Base-by-base conservation (phyloP, 2,113 vertebrate genomes). In the Bungarus multicinctus region DNA sequence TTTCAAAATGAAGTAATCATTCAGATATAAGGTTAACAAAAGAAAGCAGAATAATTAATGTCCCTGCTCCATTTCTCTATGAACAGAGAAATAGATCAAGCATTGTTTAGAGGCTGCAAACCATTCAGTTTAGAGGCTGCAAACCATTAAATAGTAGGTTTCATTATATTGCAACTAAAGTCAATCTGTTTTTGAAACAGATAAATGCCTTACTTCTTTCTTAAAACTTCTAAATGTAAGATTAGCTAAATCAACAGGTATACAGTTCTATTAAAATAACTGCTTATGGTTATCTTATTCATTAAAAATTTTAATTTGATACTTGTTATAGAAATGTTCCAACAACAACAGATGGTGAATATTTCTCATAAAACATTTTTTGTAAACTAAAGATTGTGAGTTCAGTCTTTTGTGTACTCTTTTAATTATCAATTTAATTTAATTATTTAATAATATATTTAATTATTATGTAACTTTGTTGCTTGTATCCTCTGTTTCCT, bases 21-120 rank as follows among this genome's bases (percentile, higher is more conserved):
- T 93, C 91, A 39, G 4, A 91, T 92, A 4, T 23, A 92, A 94
- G 96, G 27, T 93, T 94, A 94, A 34, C 90, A 0, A 5, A 95
- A 95, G 91, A 12, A 90, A 91, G 39, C 52, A 90, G 3, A 53
- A 91, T 93, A 90, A 55, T 91, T 53, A 94, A 47, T 88, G 5
- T 8, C 92, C 45, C 53, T 30, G 12, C 95, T 87, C 94, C 6
- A 39, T 92, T 94, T 50, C 2, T 27, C 39, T 11, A 64, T 94
- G 88, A 95, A 93, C 91, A 90, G 90, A 86, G 90, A 93, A 47
- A 90, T 55, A 95, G 52, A 64, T 60, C 60, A 1, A 3, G 39
- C 10, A 74, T 94, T 81, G 30, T 92, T 93, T 94, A 60, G 89
- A 69, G 95, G 55, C 0, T 47, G 7, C 69, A 93, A 93, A 57